Evolutionary conservation across 1,140 invertebrate genomes (phyloP).

Genomic region (Mercenaria mercenaria): DNA sequence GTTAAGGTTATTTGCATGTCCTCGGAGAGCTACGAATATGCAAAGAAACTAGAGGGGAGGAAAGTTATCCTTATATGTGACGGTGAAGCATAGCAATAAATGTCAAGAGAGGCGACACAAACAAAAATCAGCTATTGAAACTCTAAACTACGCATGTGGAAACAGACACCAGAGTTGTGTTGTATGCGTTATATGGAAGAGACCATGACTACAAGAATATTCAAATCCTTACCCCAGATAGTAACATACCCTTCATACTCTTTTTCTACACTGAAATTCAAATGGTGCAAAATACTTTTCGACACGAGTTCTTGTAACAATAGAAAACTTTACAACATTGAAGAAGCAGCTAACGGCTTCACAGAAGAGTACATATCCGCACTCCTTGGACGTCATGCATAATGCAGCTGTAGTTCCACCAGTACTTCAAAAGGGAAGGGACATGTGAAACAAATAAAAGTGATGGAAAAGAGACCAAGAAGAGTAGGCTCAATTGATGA

Average conservation of each 20-base stretch:
- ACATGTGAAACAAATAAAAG: not conserved
- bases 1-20: conserved; percentile 20
- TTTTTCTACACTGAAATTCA: conserved; percentile 48
- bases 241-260: conserved; percentile 67
- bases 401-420: not conserved
- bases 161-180: no score
- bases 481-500: not conserved
- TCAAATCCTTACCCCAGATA: no score
- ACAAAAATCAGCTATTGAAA: no score
- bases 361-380: not conserved
- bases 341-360: no score
- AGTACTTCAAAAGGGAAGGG: conserved; percentile 21
- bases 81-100: not conserved
- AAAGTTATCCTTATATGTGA: no score
- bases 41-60: no score
- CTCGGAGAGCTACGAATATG: no score
- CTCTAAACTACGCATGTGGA: no score
- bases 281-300: conserved; percentile 50
- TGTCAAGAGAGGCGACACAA: not conserved
- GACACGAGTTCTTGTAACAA: conserved; percentile 66
- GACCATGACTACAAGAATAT: no score
- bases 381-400: not conserved
- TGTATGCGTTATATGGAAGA: no score
- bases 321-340: conserved; percentile 42
- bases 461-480: not conserved